Evolutionary conservation across 37 sponge, comb jelly and placozoan genomes (phyloP), one percentile per base, ranked within the genome.

Genomic region (Chondrosia reniformis): DNA sequence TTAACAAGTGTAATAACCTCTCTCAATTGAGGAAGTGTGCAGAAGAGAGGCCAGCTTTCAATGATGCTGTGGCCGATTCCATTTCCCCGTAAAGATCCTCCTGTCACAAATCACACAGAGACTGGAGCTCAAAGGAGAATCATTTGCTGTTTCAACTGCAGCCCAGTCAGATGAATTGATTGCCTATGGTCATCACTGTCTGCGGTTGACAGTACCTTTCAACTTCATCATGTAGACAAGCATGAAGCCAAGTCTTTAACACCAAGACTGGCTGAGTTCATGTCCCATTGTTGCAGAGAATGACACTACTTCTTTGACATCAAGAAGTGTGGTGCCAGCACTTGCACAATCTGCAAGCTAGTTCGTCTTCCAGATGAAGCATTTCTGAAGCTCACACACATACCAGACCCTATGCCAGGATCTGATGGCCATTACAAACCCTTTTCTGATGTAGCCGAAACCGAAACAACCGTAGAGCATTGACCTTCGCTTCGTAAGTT

Each of bases 221-320:
- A 8, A 8, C 31, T 67, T 30, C 31, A 33, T 33, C 39, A 31
- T 45, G 31, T 54, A 45, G 1, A 52, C 46, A 84, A 83, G 57
- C 39, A 76, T n/a, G n/a, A n/a, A 52, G 25, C 33, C 39, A 40
- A 65, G 4, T 9, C 30, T 27, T 52, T 32, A 15, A 37, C 13
- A 28, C 63, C 75, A 7, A 22, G 34, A 9, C 8, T 83, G 19
- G 57, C 54, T 9, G 17, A 13, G 57, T 83, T 76, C 56, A 15
- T 76, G 13, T 12, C 12, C 8, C 84, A 83, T 22, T 83, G 77
- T 44, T 83, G 84, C 52, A 54, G 76, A 4, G 7, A 6, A 6
- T 46, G 38, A 5, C 83, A 84, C 46, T 84, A 77, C 39, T 66
- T 44, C 19, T 84, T 84, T 44, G n/a, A 31, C 6, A 52, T 84